phyloP scores from a whole-genome alignment of 1,140 invertebrate genomes.

The Lasaia peninsularis region DNA sequence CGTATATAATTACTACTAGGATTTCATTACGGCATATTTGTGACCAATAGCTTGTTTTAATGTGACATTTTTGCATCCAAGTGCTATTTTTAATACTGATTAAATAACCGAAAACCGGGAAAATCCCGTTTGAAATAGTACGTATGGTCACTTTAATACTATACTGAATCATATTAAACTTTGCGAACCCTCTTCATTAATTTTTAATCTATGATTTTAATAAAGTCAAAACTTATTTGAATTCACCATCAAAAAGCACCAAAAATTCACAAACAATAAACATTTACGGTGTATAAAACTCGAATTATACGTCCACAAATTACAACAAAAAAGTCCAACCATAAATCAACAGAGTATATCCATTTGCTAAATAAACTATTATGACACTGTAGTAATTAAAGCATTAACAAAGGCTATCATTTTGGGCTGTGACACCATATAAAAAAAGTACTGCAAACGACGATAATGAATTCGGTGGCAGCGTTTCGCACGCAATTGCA shows the following conservation, averaged over 20 bases:
- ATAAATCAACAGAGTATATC: constrained; percentile 21
- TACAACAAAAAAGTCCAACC: constrained; percentile 14
- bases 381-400: constrained; percentile 58
- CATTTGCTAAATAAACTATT: constrained; percentile 47
- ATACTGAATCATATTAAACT: too few species aligned
- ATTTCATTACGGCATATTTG: too few species aligned
- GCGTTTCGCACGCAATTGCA: constrained; percentile 73
- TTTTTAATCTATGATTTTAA: neutral
- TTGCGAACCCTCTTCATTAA: too few species aligned
- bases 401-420: constrained; percentile 50
- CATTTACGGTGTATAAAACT: constrained; percentile 6
- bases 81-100: too few species aligned
- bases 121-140: too few species aligned
- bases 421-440: constrained; percentile 37
- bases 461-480: constrained; percentile 66
- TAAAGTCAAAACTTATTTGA: neutral
- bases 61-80: too few species aligned
- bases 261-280: neutral
- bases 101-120: too few species aligned
- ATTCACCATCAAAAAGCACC: constrained; percentile 2
- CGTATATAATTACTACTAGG: too few species aligned
- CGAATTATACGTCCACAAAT: constrained; percentile 10
- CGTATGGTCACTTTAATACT: too few species aligned
- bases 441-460: constrained; percentile 47
- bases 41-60: too few species aligned